These are phyloP conservation scores for Pollachius pollachius DNA, from an alignment of 2,113 vertebrate species.

Conservation along the genomic window DNA sequence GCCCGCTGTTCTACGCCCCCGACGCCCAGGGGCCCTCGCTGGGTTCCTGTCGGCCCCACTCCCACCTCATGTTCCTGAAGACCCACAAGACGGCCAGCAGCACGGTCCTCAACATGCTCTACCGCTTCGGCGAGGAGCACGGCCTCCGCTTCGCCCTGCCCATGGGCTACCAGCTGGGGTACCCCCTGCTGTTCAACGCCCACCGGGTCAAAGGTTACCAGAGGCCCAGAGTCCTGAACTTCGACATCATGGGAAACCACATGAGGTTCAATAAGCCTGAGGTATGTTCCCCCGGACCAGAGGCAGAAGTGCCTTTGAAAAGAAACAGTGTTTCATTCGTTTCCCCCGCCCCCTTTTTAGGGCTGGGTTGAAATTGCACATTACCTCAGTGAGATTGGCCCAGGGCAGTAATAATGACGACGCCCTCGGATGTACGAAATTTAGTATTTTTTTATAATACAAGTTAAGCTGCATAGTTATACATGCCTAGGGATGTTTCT, in stretches of 20 bases:
- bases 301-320: neutral
- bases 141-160: conserved; percentile 84
- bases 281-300: conserved; percentile 60
- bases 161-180: conserved; percentile 85
- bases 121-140: conserved; percentile 83
- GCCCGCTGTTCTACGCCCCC: conserved; percentile 60
- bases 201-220: conserved; percentile 82
- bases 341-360: no score
- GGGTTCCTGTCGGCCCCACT: conserved; percentile 76
- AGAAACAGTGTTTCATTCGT: no score
- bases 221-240: conserved; percentile 64
- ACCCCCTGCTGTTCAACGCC: conserved; percentile 83
- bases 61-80: conserved; percentile 88
- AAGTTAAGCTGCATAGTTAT: no score
- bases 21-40: conserved; percentile 61
- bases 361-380: no score
- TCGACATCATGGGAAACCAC: conserved; percentile 89
- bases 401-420: no score
- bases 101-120: conserved; percentile 87
- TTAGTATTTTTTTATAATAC: no score
- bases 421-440: no score
- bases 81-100: conserved; percentile 94
- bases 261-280: conserved; percentile 86
- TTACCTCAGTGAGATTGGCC: no score
- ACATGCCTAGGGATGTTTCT: no score